Base-by-base conservation (phyloP, 2,797 vertebrate genomes). In the Pangasius macronema region DNA sequence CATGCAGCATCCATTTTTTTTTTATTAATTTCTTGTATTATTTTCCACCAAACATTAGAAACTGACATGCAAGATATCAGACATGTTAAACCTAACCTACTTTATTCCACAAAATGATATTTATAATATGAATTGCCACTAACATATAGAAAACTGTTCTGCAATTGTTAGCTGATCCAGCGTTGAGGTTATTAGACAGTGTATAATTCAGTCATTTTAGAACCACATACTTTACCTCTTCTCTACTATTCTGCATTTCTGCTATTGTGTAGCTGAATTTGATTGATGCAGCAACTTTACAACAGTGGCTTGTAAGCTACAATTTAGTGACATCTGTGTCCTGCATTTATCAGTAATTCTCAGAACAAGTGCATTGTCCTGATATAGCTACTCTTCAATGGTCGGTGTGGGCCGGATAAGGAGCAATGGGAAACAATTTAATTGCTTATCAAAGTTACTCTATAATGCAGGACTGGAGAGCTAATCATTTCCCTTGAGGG, bases 361-460 rank as follows among this genome's bases (percentile, higher is more conserved):
- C 85, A 83, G 82, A 89, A 83, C 80, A 89, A 88, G 85, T 46
- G 61, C 79, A 68, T 84, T 87, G 85, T 88, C 86, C 53, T 77
- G 59, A 82, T 84, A 85, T 82, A 82, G 14, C 82, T 91, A 88
- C 95, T 93, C 92, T 93, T 94, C 93, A 92, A 92, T 94, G 94
- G 94, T 92, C 87, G 89, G 95, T 91, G 93, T 95, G 93, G 95
- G 94, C 92, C 89, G 92, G 91, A 92, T 91, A 84, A 88, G 90
- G 94, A 91, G 94, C 93, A 95, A 95, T 91, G 92, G 92, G 88
- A 93, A 95, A 94, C 93, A 93, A 91, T 95, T 95, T 95, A 96
- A 96, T 96, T 96, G 94, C 94, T 95, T 95, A 96, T 96, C 95
- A 96, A 96, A 96, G 95, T 94, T 94, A 88, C 90, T 94, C 94